Conservation (phyloP, 2,888 invertebrate species). For the Drosophila anceps region DNA sequence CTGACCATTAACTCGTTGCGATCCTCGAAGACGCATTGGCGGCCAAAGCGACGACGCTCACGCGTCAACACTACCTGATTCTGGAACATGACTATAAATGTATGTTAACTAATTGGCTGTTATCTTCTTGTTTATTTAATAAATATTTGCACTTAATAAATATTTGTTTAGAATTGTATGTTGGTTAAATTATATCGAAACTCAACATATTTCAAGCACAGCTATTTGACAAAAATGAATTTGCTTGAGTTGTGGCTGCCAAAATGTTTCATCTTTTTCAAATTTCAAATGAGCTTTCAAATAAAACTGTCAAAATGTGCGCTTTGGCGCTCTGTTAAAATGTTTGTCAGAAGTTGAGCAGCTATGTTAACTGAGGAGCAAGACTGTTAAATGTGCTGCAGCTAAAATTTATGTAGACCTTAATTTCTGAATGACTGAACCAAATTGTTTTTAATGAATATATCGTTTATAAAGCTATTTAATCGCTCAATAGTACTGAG, state of each 20-base stretch:
- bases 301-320: slow-evolving; percentile 20
- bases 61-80: slow-evolving; percentile 79
- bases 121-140: neutral
- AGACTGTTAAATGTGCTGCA: neutral
- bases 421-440: slow-evolving; percentile 10
- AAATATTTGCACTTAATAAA: neutral
- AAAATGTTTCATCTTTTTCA: neutral
- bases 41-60: slow-evolving; percentile 90
- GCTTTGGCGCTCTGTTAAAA: slow-evolving; percentile 4
- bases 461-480: neutral
- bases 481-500: neutral
- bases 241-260: slow-evolving; percentile 1
- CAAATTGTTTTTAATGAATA: neutral
- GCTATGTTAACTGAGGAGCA: slow-evolving; percentile 9
- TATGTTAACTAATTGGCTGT: neutral
- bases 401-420: neutral
- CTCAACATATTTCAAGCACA: neutral
- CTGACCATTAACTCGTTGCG: slow-evolving; percentile 88
- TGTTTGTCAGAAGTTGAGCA: slow-evolving; percentile 13
- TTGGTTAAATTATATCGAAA: slow-evolving; percentile 2
- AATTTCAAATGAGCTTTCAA: neutral
- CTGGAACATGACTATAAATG: slow-evolving; percentile 40
- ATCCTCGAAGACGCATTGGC: slow-evolving; percentile 90
- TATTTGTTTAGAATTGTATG: slow-evolving; percentile 26
- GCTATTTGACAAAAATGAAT: neutral